Conservation (phyloP, 2,888 invertebrate genomes). For the Thymelicus lineola region DNA sequence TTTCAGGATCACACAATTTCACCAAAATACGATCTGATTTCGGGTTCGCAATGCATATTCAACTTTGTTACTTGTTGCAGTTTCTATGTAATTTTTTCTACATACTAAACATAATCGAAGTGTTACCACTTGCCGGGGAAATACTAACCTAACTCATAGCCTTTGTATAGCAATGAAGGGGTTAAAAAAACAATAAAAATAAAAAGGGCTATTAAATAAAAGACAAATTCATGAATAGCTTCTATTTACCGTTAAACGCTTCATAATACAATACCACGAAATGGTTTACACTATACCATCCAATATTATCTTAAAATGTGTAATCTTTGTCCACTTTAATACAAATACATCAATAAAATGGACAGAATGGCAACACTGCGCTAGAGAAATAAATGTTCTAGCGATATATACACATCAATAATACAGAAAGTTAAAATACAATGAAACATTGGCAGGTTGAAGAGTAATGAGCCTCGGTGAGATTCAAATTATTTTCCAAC, state of each 20-base stretch:
- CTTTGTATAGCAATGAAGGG: too few relatives aligned
- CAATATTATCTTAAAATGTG: slow-evolving; percentile 36
- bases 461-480: slow-evolving; percentile 1
- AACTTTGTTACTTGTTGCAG: too few relatives aligned
- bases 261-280: slow-evolving; percentile 31
- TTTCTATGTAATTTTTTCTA: too few relatives aligned
- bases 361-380: slow-evolving; percentile 40
- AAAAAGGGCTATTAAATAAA: slow-evolving; percentile 48
- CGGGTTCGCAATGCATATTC: too few relatives aligned
- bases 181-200: too few relatives aligned
- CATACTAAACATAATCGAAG: too few relatives aligned
- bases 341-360: slow-evolving; percentile 36
- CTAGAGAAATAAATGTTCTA: slow-evolving; percentile 31
- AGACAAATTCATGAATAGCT: slow-evolving; percentile 25
- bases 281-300: slow-evolving; percentile 25
- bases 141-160: too few relatives aligned
- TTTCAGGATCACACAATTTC: too few relatives aligned
- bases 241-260: slow-evolving; percentile 32
- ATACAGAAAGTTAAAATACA: not conserved
- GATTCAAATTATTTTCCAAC: slow-evolving; percentile 10
- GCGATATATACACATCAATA: slow-evolving; percentile 18
- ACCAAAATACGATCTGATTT: too few relatives aligned
- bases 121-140: too few relatives aligned
- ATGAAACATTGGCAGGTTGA: not conserved
- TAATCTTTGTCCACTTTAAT: slow-evolving; percentile 35